These are phyloP conservation scores for Danio aesculapii DNA, from an alignment of 2,797 vertebrate genomes.

Conservation along the genomic window DNA sequence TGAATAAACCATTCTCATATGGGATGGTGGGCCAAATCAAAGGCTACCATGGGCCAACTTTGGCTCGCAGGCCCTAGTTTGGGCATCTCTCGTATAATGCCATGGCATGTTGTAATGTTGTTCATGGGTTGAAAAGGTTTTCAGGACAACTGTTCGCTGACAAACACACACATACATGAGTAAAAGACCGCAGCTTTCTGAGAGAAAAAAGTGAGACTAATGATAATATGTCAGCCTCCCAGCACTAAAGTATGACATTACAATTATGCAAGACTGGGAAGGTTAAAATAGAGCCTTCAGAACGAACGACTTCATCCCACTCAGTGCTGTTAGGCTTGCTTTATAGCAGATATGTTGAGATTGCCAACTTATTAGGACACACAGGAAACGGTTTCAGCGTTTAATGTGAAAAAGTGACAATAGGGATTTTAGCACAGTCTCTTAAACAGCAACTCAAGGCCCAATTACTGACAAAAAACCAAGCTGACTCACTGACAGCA, in stretches of 20 bases:
- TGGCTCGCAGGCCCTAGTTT: too few species aligned
- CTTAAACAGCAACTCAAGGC: constrained; percentile 22
- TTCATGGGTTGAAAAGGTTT: too few species aligned
- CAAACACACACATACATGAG: background rate
- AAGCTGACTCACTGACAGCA: constrained; percentile 42
- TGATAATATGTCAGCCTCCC: background rate
- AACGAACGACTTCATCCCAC: background rate
- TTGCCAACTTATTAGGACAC: constrained; percentile 34
- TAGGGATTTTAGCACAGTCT: constrained; percentile 19
- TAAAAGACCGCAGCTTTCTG: background rate
- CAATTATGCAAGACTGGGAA: constrained; percentile 7
- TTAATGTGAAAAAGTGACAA: constrained; percentile 21
- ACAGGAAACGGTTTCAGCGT: constrained; percentile 31
- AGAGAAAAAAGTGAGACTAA: background rate
- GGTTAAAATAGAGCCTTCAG: constrained; percentile 23
- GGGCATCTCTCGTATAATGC: too few species aligned
- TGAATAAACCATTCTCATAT: too few species aligned
- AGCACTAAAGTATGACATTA: background rate
- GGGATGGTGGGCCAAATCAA: too few species aligned
- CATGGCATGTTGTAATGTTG: too few species aligned
- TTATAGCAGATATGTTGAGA: background rate
- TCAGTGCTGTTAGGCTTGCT: background rate
- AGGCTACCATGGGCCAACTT: too few species aligned
- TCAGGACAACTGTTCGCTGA: too few species aligned
- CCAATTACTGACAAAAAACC: constrained; percentile 41